Evolutionary conservation across 2,888 invertebrate genomes (phyloP).

Genomic region (Micropterix aruncella): DNA sequence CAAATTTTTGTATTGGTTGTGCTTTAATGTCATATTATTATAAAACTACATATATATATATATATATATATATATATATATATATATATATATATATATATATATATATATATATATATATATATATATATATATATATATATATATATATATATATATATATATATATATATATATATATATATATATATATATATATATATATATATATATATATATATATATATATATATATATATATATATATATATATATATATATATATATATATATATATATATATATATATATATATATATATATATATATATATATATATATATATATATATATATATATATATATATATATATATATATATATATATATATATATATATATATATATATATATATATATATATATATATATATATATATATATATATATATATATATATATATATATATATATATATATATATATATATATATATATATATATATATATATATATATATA

Average conservation of each 20-base stretch:
- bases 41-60: slow-evolving; percentile 1
- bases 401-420: too few relatives aligned
- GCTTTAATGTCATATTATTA: background rate
- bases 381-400: too few relatives aligned
- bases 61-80: slow-evolving; percentile 2
- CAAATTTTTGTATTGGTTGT: slow-evolving; percentile 1
- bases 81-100: slow-evolving; percentile 2
- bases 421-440: too few relatives aligned
- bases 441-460: too few relatives aligned
- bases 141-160: slow-evolving; percentile 9
- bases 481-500: too few relatives aligned
- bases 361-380: too few relatives aligned
- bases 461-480: too few relatives aligned
- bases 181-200: slow-evolving; percentile 9
- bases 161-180: slow-evolving; percentile 9
- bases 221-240: slow-evolving; percentile 5
- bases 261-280: too few relatives aligned
- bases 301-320: too few relatives aligned
- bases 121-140: slow-evolving; percentile 6
- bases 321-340: too few relatives aligned
- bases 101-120: slow-evolving; percentile 2
- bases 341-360: too few relatives aligned
- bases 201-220: slow-evolving; percentile 9
- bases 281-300: too few relatives aligned
- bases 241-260: slow-evolving; percentile 5